These are phyloP conservation scores for Prunella himalayana DNA, from an alignment of 2,113 vertebrate genomes.

Conservation along the genomic window DNA sequence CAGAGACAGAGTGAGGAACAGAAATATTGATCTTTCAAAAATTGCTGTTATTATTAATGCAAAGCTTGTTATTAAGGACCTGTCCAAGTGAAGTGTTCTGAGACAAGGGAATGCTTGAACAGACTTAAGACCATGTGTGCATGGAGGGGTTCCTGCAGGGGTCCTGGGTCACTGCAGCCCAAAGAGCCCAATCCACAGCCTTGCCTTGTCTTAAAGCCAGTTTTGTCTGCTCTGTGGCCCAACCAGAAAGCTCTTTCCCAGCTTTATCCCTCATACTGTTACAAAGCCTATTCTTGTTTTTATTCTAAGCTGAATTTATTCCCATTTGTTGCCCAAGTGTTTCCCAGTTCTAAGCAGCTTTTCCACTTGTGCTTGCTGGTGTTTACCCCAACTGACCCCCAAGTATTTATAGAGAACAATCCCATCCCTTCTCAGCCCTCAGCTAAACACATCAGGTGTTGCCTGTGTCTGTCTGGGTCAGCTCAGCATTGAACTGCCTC, in stretches of 20 bases:
- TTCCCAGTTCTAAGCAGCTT: not conserved
- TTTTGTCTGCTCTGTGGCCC: not conserved
- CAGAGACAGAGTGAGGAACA: not conserved
- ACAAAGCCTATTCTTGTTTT: not conserved
- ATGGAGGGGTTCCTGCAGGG: not conserved
- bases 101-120: not conserved
- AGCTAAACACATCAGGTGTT: not conserved
- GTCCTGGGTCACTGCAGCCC: not conserved
- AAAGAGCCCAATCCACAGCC: not conserved
- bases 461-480: not conserved
- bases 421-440: not conserved
- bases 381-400: not conserved
- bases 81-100: not conserved
- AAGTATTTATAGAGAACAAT: not conserved
- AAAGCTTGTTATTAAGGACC: not conserved
- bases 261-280: not conserved
- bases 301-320: not conserved
- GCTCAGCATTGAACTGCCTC: not conserved
- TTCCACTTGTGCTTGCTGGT: not conserved
- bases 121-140: rapidly evolving
- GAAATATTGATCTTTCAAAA: not conserved
- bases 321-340: not conserved
- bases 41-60: not conserved
- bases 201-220: not conserved
- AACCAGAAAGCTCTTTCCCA: not conserved